Base-by-base conservation (phyloP, 1,140 invertebrate species). In the Ectropis grisescens region DNA sequence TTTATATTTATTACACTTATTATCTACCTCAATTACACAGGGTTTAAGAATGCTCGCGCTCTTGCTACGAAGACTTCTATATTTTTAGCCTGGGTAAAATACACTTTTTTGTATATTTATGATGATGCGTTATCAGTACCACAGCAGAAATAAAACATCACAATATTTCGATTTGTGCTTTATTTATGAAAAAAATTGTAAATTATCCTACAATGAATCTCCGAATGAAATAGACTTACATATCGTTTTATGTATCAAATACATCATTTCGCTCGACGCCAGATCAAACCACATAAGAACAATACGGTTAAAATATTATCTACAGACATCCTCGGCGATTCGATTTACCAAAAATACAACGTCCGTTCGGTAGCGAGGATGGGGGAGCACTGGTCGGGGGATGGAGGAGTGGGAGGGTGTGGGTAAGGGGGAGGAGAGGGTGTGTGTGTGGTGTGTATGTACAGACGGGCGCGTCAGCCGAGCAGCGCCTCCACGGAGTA, bases 401-500 rank as follows among this genome's bases (percentile, higher is more conserved):
- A 29, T 35, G 31, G 41, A 29, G 28, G 42, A 27, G 29, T 15
- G 33, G 38, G 24, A 13, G 42, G 26, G 36, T 29, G n/a, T n/a
- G n/a, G 50, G 46, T 22, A 4, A 31, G 33, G 44, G 16, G 19
- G 35, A 14, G 37, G 42, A 34, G 47, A 28, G 3, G 29, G 13
- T 13, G 29, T n/a, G n/a, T n/a, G n/a, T n/a, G n/a, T n/a, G 31
- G 37, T 68, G 64, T 66, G 59, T 69, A 72, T 69, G 51, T 66
- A 61, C 66, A 60, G 47, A 54, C 35, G 45, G 3, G 16, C 16
- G 37, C 35, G 47, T 80, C 83, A 85, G 74, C 85, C 85, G 55
- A 86, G 84, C 71, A 86, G 79, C 65, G 85, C 85, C 82, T 86
- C 85, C 85, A 86, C 86, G 60, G 85, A 83, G 70, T 86, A 86